Evolutionary conservation across 2,888 invertebrate genomes (phyloP).

Genomic region (Pecten maximus): DNA sequence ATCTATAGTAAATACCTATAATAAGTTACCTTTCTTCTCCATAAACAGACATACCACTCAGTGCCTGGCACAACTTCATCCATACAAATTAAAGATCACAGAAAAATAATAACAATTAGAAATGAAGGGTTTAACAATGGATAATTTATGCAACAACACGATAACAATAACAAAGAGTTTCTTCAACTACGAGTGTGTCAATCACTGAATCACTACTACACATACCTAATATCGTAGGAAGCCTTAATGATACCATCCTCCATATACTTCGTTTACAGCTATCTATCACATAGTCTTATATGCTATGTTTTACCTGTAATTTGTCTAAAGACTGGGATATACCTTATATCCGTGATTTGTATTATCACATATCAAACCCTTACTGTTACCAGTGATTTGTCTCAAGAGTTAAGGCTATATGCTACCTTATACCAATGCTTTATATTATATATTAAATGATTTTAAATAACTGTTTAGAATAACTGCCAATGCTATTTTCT

Average conservation of each 20-base stretch:
- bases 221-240: not conserved
- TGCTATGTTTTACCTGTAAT: too few relatives aligned
- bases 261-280: too few relatives aligned
- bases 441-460: too few relatives aligned
- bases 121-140: not conserved
- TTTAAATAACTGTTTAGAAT: too few relatives aligned
- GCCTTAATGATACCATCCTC: not conserved
- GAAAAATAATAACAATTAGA: constrained; percentile 25
- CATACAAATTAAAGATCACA: constrained; percentile 6
- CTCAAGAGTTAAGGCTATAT: not conserved
- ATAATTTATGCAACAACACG: constrained; percentile 18
- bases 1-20: too few relatives aligned
- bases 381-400: not conserved
- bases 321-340: too few relatives aligned
- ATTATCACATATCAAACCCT: too few relatives aligned
- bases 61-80: not conserved
- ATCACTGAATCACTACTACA: not conserved
- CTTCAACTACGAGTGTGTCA: not conserved
- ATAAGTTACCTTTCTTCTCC: not conserved
- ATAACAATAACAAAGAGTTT: constrained; percentile 6
- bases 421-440: not conserved
- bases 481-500: too few relatives aligned
- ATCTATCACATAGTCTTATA: too few relatives aligned
- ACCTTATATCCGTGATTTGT: not conserved
- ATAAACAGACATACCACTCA: not conserved